Evolutionary conservation across 2,113 vertebrate genomes (phyloP).

Genomic region (Rissa tridactyla): DNA sequence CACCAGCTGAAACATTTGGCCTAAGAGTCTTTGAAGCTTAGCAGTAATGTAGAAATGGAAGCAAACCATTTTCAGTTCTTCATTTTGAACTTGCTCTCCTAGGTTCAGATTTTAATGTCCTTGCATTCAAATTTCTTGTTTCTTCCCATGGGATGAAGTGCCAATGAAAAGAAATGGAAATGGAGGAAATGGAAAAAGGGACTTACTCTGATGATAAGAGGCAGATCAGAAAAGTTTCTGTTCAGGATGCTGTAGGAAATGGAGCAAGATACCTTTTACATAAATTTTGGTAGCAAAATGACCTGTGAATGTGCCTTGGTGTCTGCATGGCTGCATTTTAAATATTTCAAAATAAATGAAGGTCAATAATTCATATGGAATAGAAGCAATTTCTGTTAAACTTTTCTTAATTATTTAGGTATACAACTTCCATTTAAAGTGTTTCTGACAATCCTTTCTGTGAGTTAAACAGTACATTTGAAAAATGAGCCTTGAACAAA

Average conservation of each 20-base stretch:
- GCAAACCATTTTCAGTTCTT: not conserved
- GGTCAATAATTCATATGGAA: not conserved
- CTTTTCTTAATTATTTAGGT: constrained; percentile 9
- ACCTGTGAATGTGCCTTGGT: not conserved
- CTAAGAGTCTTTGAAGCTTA: not conserved
- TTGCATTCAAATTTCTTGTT: not conserved
- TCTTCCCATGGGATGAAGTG: not conserved
- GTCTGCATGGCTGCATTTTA: not conserved
- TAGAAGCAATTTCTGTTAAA: not conserved
- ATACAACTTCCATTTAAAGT: not conserved
- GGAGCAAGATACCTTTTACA: not conserved
- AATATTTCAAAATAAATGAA: constrained; percentile 18
- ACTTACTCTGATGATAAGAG: not conserved
- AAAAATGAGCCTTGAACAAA: constrained; percentile 46
- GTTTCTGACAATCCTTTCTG: not conserved
- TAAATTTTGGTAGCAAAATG: not conserved
- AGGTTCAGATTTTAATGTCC: not conserved
- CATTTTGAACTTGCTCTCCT: not conserved
- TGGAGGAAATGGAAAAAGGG: not conserved
- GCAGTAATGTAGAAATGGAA: not conserved
- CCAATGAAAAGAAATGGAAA: not conserved
- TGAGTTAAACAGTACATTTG: not conserved
- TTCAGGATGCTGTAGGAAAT: not conserved
- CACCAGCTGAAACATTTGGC: not conserved
- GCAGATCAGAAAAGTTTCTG: not conserved